Conservation (phyloP, 2,888 invertebrate species). For the Serrognathus titanus region DNA sequence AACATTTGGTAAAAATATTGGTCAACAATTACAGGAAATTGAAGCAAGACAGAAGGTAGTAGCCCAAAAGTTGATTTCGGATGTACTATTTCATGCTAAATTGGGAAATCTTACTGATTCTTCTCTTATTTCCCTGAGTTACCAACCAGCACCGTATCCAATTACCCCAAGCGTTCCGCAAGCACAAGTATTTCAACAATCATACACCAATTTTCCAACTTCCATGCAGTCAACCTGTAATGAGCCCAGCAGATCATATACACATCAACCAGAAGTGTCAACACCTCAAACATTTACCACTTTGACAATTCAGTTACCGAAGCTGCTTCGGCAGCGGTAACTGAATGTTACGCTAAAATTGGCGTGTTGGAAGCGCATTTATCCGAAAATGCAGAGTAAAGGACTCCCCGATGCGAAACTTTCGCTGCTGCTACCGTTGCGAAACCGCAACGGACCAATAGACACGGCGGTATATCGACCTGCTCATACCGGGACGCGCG, state of each 20-base stretch:
- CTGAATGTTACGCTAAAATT: too few species aligned
- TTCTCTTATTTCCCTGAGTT: neutral
- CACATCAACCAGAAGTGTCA: neutral
- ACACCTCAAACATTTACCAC: neutral
- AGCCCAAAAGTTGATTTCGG: constrained; percentile 4
- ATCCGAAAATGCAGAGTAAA: too few species aligned
- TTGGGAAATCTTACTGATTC: neutral
- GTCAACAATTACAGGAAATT: neutral
- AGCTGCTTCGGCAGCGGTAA: too few species aligned
- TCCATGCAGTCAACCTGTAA: neutral
- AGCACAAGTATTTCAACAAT: neutral
- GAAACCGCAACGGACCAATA: too few species aligned
- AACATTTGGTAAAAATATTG: constrained; percentile 2
- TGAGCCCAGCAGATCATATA: neutral
- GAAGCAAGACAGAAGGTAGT: neutral
- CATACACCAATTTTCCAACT: neutral
- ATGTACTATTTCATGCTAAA: constrained; percentile 3
- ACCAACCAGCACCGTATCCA: constrained; percentile 2
- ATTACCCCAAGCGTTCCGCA: constrained; percentile 1
- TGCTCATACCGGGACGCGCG: too few species aligned
- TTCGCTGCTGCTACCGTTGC: too few species aligned
- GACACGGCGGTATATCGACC: too few species aligned
- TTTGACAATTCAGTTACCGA: too few species aligned
- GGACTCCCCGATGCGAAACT: too few species aligned
- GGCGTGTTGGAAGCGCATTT: too few species aligned